phyloP scores from a whole-genome alignment of 2,113 vertebrate genomes.

The Pseudopipra pipra region DNA sequence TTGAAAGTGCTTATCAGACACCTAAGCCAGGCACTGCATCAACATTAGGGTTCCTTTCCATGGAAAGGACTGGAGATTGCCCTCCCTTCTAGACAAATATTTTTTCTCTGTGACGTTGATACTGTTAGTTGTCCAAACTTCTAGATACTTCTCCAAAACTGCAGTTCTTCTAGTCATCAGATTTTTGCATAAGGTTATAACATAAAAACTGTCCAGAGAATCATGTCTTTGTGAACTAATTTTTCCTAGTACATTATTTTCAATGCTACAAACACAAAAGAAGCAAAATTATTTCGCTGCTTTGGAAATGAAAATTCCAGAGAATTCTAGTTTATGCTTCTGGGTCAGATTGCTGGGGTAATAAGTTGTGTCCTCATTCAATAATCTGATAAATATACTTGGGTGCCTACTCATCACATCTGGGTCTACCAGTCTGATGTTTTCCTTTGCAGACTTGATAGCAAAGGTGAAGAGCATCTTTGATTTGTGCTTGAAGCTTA shows the following conservation, averaged over 20 bases:
- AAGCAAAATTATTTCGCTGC: not conserved
- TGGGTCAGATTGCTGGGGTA: not conserved
- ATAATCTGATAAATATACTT: not conserved
- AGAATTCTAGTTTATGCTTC: not conserved
- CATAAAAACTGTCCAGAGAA: not conserved
- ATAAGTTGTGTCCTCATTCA: not conserved
- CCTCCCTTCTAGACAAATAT: not conserved
- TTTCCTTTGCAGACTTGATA: not conserved
- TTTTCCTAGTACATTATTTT: not conserved
- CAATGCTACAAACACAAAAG: not conserved
- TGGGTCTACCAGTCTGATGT: not conserved
- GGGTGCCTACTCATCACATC: not conserved
- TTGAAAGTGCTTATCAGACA: not conserved
- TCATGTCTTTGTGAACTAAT: not conserved
- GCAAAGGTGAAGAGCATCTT: not conserved
- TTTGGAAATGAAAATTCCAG: not conserved
- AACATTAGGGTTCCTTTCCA: not conserved
- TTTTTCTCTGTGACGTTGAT: not conserved
- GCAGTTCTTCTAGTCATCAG: fast-evolving
- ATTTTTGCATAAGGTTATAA: not conserved
- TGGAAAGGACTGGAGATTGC: not conserved
- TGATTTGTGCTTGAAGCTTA: not conserved
- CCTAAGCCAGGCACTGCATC: not conserved
- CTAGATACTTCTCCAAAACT: not conserved
- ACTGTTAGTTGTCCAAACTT: not conserved